Conservation (phyloP, 2,113 vertebrate genomes). For the Eleginops maclovinus region DNA sequence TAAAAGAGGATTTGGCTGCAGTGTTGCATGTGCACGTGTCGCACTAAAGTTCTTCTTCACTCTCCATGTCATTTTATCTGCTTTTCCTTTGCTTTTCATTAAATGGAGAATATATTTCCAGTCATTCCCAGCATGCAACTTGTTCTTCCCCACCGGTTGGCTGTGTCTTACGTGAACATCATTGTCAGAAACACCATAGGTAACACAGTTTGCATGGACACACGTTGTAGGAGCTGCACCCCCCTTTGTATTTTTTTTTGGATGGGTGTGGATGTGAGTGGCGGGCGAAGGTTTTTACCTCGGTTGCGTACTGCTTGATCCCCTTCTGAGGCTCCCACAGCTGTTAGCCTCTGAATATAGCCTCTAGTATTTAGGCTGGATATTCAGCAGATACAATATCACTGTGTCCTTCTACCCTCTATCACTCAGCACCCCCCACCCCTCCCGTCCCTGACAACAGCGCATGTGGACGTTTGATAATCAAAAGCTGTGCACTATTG, state of each 20-base stretch:
- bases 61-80: slow-evolving; percentile 19
- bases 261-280: slow-evolving; percentile 21
- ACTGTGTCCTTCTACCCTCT: slow-evolving; percentile 43
- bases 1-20: background rate
- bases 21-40: slow-evolving; percentile 56
- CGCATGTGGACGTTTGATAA: slow-evolving; percentile 58
- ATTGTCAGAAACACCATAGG: slow-evolving; percentile 46
- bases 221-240: slow-evolving; percentile 31
- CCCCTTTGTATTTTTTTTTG: slow-evolving; percentile 24
- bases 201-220: slow-evolving; percentile 44
- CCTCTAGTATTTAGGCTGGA: slow-evolving; percentile 64
- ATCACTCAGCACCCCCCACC: slow-evolving; percentile 35
- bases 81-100: slow-evolving; percentile 21
- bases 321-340: slow-evolving; percentile 48
- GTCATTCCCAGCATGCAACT: slow-evolving; percentile 53
- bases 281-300: slow-evolving; percentile 15
- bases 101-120: slow-evolving; percentile 43
- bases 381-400: slow-evolving; percentile 65
- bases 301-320: slow-evolving; percentile 22
- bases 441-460: slow-evolving; percentile 72
- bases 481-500: slow-evolving; percentile 27
- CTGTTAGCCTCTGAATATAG: slow-evolving; percentile 72
- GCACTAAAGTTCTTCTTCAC: slow-evolving; percentile 47
- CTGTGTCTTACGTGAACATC: slow-evolving; percentile 31
- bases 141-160: slow-evolving; percentile 34